These are phyloP conservation scores for Pheosia gnoma DNA, from an alignment of 2,888 invertebrate genomes.

Conservation along the genomic window DNA sequence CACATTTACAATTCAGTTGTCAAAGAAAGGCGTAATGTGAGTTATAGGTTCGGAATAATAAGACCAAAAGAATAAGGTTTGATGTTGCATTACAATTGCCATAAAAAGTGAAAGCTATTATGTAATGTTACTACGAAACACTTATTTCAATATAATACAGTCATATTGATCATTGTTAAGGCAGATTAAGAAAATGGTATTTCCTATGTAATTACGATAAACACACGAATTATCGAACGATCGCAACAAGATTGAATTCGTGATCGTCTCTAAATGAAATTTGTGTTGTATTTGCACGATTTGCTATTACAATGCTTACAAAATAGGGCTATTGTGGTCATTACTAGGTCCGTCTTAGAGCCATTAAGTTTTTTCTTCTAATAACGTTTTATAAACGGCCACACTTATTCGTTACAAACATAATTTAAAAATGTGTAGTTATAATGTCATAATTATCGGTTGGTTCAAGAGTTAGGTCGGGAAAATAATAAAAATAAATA, in stretches of 20 bases:
- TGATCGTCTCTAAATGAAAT: slow-evolving; percentile 58
- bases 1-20: slow-evolving; percentile 25
- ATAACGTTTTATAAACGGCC: too few relatives aligned
- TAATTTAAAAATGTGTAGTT: too few relatives aligned
- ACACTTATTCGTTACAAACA: too few relatives aligned
- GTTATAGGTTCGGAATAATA: neutral
- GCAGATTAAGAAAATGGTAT: slow-evolving; percentile 31
- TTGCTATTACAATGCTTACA: slow-evolving; percentile 43
- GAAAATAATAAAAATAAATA: too few relatives aligned
- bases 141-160: neutral
- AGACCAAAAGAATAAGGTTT: slow-evolving; percentile 19
- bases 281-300: slow-evolving; percentile 49
- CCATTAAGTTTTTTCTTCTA: too few relatives aligned
- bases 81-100: slow-evolving; percentile 27
- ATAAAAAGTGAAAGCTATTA: slow-evolving; percentile 40
- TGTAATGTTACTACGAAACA: slow-evolving; percentile 30
- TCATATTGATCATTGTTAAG: slow-evolving; percentile 6
- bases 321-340: neutral
- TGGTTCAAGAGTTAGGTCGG: too few relatives aligned
- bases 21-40: slow-evolving; percentile 2
- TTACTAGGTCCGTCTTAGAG: too few relatives aligned
- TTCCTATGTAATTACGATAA: slow-evolving; percentile 44
- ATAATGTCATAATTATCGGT: too few relatives aligned
- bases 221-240: slow-evolving; percentile 38
- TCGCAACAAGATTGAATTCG: slow-evolving; percentile 53